Base-by-base conservation (phyloP, 2,797 vertebrate species). In the Halcyon leucocephala region DNA sequence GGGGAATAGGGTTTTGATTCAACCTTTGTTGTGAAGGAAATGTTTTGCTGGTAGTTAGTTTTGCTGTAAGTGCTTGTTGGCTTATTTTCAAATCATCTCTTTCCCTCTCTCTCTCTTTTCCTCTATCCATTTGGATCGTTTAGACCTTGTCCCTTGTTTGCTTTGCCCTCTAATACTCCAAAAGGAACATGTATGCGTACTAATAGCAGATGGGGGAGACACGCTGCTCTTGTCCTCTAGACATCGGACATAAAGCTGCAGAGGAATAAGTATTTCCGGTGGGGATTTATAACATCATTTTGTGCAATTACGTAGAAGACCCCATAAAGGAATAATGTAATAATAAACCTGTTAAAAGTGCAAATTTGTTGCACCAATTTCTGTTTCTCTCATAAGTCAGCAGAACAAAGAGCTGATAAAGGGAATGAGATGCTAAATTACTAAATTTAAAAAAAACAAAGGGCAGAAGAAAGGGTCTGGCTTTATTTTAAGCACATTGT, bases 231-330 rank as follows among this genome's bases (percentile, higher is more conserved):
- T 96, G 96, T 98, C 98, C 98, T 98, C 93, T 94, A 97, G 95
- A 96, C 95, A 94, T 97, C 9, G 26, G 94, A 89, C 14, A 65
- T 80, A 77, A 92, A 89, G 91, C 88, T 90, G 60, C 49, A 61
- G 79, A 86, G 62, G 76, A 79, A 14, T 54, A 26, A 94, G 87
- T 78, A 48, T 96, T 98, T 98, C 97, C 42, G 3, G 92, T 92
- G 96, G 97, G 95, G 96, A 98, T 98, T 98, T 98, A 98, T 97
- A 98, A 97, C 96, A 97, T 95, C 96, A 76, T 98, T 97, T 97
- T 93, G 88, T 94, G 88, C 97, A 97, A 97, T 98, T 98, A 97
- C 22, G 13, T 91, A 70, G 84, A 97, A 91, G 92, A 92, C 95
- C 94, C 96, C 92, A 94, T 97, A 97, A 98, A 98, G 95, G 86